Conservation (phyloP, 2,888 invertebrate species). For the Mythimna pallens region DNA sequence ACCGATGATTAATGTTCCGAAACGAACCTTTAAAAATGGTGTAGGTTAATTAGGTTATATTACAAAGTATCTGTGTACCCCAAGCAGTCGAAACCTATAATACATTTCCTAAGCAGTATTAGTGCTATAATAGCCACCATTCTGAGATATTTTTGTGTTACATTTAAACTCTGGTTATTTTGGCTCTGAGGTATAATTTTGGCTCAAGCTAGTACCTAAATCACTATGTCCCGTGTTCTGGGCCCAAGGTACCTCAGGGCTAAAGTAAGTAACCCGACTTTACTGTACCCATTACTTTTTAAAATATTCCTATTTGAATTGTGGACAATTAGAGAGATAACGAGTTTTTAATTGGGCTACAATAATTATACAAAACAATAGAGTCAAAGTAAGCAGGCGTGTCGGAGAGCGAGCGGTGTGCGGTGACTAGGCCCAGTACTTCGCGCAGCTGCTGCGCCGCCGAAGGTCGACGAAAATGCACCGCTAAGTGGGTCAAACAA, state of each 20-base stretch:
- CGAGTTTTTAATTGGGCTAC: conserved; percentile 4
- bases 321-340: conserved; percentile 23
- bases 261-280: not conserved
- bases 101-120: not conserved
- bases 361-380: conserved; percentile 49
- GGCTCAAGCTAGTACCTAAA: too few species aligned
- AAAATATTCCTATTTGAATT: conserved; percentile 1
- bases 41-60: not conserved
- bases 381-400: conserved; percentile 42
- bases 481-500: conserved; percentile 76
- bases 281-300: not conserved
- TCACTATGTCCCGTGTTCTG: too few species aligned
- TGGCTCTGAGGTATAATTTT: too few species aligned
- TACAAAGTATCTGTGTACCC: too few species aligned
- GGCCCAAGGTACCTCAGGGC: too few species aligned
- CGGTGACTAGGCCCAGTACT: conserved; percentile 31
- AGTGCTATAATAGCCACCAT: not conserved
- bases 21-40: not conserved
- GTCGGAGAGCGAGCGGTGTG: conserved; percentile 52
- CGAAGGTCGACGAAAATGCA: conserved; percentile 82
- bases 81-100: not conserved
- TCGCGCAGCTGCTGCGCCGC: conserved; percentile 59
- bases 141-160: not conserved
- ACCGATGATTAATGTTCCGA: not conserved
- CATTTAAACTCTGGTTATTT: too few species aligned